Conservation (phyloP, 2,797 vertebrate genomes). For the Tenualosa ilisha region DNA sequence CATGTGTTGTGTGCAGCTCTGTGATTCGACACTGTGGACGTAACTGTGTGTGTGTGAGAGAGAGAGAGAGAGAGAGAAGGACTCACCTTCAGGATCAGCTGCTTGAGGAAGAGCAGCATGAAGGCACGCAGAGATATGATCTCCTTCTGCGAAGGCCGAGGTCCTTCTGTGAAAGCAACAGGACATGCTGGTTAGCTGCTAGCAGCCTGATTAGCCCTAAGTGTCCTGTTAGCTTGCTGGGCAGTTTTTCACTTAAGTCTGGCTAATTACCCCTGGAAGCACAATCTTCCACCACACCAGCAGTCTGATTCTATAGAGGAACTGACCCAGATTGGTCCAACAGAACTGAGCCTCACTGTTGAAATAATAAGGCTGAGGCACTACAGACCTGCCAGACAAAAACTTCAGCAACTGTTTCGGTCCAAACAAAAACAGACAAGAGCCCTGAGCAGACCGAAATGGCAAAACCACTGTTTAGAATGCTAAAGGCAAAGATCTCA, state of each 20-base stretch:
- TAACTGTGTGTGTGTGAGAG: neutral
- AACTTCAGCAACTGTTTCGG: neutral
- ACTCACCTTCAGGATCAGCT: slow-evolving; percentile 94
- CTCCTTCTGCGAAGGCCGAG: slow-evolving; percentile 91
- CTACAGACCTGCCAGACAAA: neutral
- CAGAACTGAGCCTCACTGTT: neutral
- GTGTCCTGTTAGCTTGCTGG: neutral
- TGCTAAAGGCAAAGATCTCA: neutral
- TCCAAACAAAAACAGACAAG: neutral
- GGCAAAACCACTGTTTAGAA: neutral
- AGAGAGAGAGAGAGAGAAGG: slow-evolving; percentile 18
- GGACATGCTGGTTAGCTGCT: neutral
- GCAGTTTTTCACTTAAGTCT: neutral
- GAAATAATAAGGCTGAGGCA: neutral
- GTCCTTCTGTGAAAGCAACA: slow-evolving; percentile 79
- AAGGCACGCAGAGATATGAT: slow-evolving; percentile 89
- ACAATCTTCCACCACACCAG: neutral
- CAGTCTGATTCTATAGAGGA: neutral
- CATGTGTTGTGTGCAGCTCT: neutral
- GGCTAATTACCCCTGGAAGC: neutral
- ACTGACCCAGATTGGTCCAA: neutral
- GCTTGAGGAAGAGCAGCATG: slow-evolving; percentile 94
- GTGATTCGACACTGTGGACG: neutral
- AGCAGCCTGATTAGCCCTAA: neutral
- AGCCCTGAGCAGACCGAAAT: neutral